These are phyloP conservation scores for Hyla sarda DNA, from an alignment of 2,113 vertebrate species.

Conservation along the genomic window DNA sequence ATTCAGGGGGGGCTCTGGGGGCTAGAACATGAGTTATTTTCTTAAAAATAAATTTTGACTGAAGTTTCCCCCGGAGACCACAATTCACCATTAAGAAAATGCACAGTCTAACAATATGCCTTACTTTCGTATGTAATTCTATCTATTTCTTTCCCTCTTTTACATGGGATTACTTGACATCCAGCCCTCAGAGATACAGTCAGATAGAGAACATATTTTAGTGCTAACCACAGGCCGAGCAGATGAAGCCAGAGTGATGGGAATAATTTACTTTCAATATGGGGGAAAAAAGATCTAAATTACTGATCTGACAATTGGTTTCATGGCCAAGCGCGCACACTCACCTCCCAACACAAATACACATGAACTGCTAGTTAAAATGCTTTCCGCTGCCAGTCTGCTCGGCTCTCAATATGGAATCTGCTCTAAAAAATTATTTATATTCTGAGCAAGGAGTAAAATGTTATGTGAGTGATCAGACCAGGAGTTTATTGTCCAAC, in stretches of 20 bases:
- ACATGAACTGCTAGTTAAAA: slow-evolving; percentile 13
- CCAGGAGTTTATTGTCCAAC: slow-evolving; percentile 28
- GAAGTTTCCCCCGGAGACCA: not conserved
- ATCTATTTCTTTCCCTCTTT: slow-evolving; percentile 35
- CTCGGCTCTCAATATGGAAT: not conserved
- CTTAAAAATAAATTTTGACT: slow-evolving; percentile 24
- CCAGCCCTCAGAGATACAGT: slow-evolving; percentile 20
- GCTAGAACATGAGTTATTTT: slow-evolving; percentile 15
- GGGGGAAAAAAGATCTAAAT: slow-evolving; percentile 41
- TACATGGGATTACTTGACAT: slow-evolving; percentile 52
- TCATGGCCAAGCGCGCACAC: slow-evolving; percentile 3
- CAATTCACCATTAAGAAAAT: not conserved
- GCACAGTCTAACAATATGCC: slow-evolving; percentile 24
- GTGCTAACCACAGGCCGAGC: slow-evolving; percentile 27
- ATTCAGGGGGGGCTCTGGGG: not conserved
- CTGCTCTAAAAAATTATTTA: slow-evolving; percentile 26
- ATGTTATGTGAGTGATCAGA: slow-evolving; percentile 20
- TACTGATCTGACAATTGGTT: slow-evolving; percentile 50
- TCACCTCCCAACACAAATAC: slow-evolving; percentile 40
- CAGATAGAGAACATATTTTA: slow-evolving; percentile 38
- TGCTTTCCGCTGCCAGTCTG: slow-evolving; percentile 5
- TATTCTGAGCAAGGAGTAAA: not conserved
- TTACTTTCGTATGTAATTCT: slow-evolving; percentile 30
- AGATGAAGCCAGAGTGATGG: slow-evolving; percentile 36
- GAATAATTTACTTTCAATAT: slow-evolving; percentile 51